Conservation (phyloP, 2,797 vertebrate genomes). For the Caiman crocodilus region DNA sequence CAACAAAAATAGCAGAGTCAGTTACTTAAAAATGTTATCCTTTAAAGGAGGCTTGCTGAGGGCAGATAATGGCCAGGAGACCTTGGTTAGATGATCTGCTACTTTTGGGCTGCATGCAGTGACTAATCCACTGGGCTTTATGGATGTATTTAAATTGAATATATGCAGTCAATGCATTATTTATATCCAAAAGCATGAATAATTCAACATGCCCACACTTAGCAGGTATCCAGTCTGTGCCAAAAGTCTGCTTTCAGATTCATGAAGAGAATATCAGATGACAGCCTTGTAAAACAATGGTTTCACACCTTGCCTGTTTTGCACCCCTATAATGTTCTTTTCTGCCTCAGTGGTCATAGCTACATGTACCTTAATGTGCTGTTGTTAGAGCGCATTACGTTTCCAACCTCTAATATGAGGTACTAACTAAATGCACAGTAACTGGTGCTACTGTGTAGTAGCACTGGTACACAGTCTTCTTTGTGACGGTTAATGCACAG, state of each 20-base stretch:
- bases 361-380: too few relatives aligned
- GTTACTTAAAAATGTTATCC: background rate
- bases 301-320: background rate
- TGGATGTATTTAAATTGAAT: conserved; percentile 75
- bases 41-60: conserved; percentile 33
- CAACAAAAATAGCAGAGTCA: conserved; percentile 35
- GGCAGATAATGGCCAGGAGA: conserved; percentile 50
- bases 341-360: background rate
- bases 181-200: conserved; percentile 78
- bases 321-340: conserved; percentile 15
- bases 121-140: conserved; percentile 71
- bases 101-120: conserved; percentile 49
- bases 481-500: too few relatives aligned
- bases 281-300: background rate
- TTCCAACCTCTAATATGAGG: too few relatives aligned
- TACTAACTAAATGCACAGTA: too few relatives aligned
- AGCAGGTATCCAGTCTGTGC: conserved; percentile 69
- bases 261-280: conserved; percentile 28
- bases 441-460: too few relatives aligned
- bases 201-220: conserved; percentile 72
- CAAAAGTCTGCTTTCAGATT: conserved; percentile 59
- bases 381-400: too few relatives aligned
- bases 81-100: conserved; percentile 61
- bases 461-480: too few relatives aligned
- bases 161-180: conserved; percentile 74